These are phyloP conservation scores for Caenorhabditis auriculariae DNA, from an alignment of 2,888 invertebrate species.

Conservation along the genomic window DNA sequence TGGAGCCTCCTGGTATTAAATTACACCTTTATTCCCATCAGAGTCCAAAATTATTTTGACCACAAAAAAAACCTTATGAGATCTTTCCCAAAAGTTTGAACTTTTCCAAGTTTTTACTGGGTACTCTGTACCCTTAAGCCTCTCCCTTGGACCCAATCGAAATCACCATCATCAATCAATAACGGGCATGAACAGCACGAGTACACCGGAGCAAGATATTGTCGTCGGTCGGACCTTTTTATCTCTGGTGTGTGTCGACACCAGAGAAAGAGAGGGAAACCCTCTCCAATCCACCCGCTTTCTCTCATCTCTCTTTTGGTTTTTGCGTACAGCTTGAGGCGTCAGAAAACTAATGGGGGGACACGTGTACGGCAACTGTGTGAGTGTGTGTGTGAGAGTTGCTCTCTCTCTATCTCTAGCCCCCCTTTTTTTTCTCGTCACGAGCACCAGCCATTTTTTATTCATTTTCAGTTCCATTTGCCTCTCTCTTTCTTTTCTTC, in stretches of 20 bases:
- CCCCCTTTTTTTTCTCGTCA: constrained; percentile 16
- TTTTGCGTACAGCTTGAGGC: constrained; percentile 17
- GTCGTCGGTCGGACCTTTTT: constrained; percentile 1
- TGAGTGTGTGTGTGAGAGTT: too few relatives aligned
- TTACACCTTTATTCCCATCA: too few relatives aligned
- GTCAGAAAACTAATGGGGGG: constrained; percentile 9
- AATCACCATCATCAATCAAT: too few relatives aligned
- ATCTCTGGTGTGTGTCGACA: not conserved
- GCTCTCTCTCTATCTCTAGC: not conserved
- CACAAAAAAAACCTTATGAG: not conserved
- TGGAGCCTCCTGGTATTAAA: too few relatives aligned
- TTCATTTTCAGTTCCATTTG: constrained; percentile 2
- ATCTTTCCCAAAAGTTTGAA: too few relatives aligned
- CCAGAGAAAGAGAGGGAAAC: too few relatives aligned
- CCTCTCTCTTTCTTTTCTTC: not conserved
- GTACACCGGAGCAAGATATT: too few relatives aligned
- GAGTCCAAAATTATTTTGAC: not conserved
- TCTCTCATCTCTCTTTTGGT: constrained; percentile 2
- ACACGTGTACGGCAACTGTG: constrained; percentile 2
- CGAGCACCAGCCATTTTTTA: constrained; percentile 8
- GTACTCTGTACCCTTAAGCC: too few relatives aligned
- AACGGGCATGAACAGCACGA: too few relatives aligned
- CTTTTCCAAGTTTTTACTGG: too few relatives aligned
- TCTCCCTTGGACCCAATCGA: too few relatives aligned
- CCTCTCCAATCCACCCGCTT: constrained; percentile 12